Evolutionary conservation across 2,113 vertebrate species (phyloP).

Genomic region (Chrysemys picta): DNA sequence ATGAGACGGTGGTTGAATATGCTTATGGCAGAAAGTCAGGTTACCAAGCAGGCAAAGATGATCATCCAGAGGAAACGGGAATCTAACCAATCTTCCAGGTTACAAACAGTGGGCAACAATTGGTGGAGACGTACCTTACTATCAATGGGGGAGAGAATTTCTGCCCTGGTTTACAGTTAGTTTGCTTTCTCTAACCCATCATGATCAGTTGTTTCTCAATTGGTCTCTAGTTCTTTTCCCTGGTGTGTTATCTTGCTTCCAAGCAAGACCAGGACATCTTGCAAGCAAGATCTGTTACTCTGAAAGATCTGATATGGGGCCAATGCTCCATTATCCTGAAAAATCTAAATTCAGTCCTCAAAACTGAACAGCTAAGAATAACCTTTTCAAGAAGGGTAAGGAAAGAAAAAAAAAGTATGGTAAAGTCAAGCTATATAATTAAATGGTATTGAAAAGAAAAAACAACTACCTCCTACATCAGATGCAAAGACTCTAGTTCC

Average conservation of each 20-base stretch:
- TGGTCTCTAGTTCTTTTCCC: not conserved
- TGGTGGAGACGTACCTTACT: not conserved
- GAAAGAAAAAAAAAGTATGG: not conserved
- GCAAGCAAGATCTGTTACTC: not conserved
- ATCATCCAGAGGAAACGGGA: not conserved
- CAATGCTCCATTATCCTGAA: not conserved
- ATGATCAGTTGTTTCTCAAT: not conserved
- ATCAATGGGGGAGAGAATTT: not conserved
- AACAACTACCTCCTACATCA: conserved; percentile 82
- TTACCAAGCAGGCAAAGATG: not conserved
- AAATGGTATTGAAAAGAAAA: not conserved
- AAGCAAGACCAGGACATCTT: not conserved
- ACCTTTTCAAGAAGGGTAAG: not conserved
- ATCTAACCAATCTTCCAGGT: not conserved
- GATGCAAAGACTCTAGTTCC: conserved; percentile 84
- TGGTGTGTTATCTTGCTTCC: not conserved
- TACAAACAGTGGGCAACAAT: not conserved
- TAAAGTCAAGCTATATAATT: not conserved
- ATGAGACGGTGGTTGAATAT: not conserved
- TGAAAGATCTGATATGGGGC: not conserved
- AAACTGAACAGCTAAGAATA: not conserved
- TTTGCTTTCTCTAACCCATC: not conserved
- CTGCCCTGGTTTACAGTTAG: not conserved
- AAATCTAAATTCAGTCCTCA: not conserved
- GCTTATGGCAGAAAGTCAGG: not conserved